A percentile compares a stretch with the other conserved stretches of the same genome.
Evolutionary conservation across 2,888 invertebrate species (phyloP).

Genomic region (Diarsia brunnea): DNA sequence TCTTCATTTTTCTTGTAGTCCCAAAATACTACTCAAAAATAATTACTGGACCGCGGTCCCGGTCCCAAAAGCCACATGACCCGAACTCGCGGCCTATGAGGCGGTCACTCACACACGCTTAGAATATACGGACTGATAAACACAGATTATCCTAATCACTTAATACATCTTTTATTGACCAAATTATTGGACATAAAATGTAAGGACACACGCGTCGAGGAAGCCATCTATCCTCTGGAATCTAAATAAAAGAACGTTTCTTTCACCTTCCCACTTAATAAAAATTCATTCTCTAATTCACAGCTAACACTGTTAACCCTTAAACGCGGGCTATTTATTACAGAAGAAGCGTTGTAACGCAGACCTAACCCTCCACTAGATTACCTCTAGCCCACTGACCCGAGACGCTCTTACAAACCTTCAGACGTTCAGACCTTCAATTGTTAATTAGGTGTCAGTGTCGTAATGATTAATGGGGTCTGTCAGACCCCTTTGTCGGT

Average conservation of each 20-base stretch:
- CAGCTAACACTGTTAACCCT: slow-evolving; percentile 13
- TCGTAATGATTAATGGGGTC: slow-evolving; percentile 72
- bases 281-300: slow-evolving; percentile 21
- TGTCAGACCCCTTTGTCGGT: slow-evolving; percentile 71
- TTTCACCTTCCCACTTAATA: not conserved
- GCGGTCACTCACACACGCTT: not conserved
- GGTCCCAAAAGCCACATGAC: too few relatives aligned
- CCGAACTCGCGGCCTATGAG: too few relatives aligned
- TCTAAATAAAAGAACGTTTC: not conserved
- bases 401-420: slow-evolving; percentile 62
- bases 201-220: not conserved
- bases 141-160: not conserved
- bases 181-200: not conserved
- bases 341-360: slow-evolving; percentile 44
- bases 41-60: too few relatives aligned
- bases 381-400: slow-evolving; percentile 69
- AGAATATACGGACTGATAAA: not conserved
- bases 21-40: too few relatives aligned
- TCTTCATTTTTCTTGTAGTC: too few relatives aligned
- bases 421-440: slow-evolving; percentile 68
- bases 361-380: slow-evolving; percentile 55
- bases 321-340: slow-evolving; percentile 42
- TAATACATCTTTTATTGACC: not conserved
- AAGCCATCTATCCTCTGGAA: not conserved
- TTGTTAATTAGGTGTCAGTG: slow-evolving; percentile 75